These are phyloP conservation scores for Lophura nycthemera DNA, from an alignment of 2,113 vertebrate species.

Conservation along the genomic window DNA sequence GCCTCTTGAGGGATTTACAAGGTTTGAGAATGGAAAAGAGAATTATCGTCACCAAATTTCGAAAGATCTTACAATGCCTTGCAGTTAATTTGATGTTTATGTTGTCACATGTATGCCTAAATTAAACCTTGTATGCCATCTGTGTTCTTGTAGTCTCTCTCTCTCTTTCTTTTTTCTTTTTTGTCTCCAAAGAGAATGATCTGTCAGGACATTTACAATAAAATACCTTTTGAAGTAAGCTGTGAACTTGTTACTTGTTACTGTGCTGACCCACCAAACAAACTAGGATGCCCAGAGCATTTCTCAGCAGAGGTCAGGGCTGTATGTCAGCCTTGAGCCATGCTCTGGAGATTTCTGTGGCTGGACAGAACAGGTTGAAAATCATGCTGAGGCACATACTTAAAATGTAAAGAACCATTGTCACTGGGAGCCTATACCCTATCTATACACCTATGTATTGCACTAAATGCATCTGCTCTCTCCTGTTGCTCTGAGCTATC, in stretches of 20 bases:
- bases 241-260: neutral
- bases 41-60: neutral
- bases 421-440: neutral
- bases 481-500: neutral
- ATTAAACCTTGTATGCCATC: neutral
- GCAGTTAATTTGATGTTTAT: neutral
- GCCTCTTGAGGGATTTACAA: neutral
- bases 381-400: fast-evolving
- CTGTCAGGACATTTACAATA: neutral
- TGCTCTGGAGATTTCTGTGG: fast-evolving
- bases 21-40: neutral
- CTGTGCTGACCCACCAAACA: neutral
- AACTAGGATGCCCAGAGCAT: neutral
- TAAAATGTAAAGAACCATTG: neutral
- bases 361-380: neutral
- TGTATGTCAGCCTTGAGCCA: neutral
- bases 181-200: neutral
- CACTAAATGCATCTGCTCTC: fast-evolving
- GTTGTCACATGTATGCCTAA: neutral
- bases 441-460: neutral
- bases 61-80: neutral
- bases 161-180: neutral
- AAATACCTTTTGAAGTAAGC: neutral
- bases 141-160: neutral
- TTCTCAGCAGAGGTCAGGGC: fast-evolving